A percentile compares a stretch with the other conserved stretches of the same genome.
Conservation (phyloP, 2,888 invertebrate genomes). For the Helleia helle region DNA sequence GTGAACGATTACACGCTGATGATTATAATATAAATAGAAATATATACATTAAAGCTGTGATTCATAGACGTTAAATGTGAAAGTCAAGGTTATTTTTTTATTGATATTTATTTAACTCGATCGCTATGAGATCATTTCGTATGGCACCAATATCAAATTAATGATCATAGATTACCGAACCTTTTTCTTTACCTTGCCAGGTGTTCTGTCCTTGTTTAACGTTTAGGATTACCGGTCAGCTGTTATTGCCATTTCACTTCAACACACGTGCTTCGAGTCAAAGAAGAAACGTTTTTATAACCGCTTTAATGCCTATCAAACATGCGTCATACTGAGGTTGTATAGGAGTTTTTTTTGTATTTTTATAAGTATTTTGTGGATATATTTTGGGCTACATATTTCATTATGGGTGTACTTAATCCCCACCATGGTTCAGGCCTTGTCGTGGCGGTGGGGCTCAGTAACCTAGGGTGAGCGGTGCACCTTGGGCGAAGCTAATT, state of each 20-base stretch:
- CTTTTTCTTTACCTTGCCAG: conserved; percentile 34
- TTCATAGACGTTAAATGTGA: conserved; percentile 1
- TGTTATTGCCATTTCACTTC: conserved; percentile 37
- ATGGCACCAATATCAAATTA: conserved; percentile 45
- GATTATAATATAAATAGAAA: too few relatives aligned
- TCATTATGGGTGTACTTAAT: too few relatives aligned
- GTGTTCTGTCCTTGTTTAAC: conserved; percentile 35
- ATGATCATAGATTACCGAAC: conserved; percentile 43
- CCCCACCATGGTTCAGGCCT: too few relatives aligned
- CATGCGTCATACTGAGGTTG: background rate
- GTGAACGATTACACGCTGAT: too few relatives aligned
- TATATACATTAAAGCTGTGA: too few relatives aligned
- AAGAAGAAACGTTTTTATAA: conserved; percentile 30
- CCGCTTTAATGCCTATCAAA: conserved; percentile 10
- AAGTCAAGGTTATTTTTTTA: conserved; percentile 3
- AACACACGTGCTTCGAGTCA: conserved; percentile 49
- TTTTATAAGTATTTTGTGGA: too few relatives aligned
- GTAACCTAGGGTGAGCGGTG: too few relatives aligned
- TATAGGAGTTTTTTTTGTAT: too few relatives aligned
- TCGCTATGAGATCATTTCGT: conserved; percentile 53
- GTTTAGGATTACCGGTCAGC: conserved; percentile 25
- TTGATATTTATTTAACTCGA: conserved; percentile 18
- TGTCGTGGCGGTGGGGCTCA: too few relatives aligned
- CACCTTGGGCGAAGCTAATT: too few relatives aligned
- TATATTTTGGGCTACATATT: too few relatives aligned